These are phyloP conservation scores for Microtus oregoni DNA, from an alignment of 2,113 vertebrate species.

Conservation along the genomic window DNA sequence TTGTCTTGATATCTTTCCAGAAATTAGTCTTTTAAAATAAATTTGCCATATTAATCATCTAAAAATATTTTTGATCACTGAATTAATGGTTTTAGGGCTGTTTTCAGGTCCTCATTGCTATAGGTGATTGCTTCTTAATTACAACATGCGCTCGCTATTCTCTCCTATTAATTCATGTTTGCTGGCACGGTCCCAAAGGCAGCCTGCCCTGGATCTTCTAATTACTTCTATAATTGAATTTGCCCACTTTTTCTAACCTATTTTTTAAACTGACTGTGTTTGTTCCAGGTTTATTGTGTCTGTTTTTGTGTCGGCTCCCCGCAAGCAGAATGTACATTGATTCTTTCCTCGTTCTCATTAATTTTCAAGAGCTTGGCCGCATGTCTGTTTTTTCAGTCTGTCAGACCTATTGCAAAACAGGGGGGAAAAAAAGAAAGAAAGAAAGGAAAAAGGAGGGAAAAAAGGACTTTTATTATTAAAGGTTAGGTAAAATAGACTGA, in stretches of 20 bases:
- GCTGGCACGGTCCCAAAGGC: conserved; percentile 96
- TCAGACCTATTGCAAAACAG: conserved; percentile 89
- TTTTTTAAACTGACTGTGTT: conserved; percentile 99
- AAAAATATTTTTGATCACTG: conserved; percentile 99
- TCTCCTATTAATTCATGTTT: conserved; percentile 99
- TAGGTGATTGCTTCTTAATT: conserved; percentile 99
- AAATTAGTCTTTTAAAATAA: conserved; percentile 99
- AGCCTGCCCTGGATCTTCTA: conserved; percentile 99
- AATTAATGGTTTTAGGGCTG: conserved; percentile 98
- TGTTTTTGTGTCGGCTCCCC: conserved; percentile 97
- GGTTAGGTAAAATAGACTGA: conserved; percentile 92
- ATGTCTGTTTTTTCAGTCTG: conserved; percentile 92
- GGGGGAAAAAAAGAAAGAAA: neutral
- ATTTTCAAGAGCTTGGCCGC: conserved; percentile 94
- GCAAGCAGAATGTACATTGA: conserved; percentile 95
- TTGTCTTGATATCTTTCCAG: conserved; percentile 99
- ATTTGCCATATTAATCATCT: conserved; percentile 99
- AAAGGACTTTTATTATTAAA: conserved; percentile 91
- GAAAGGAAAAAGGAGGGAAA: conserved; percentile 74
- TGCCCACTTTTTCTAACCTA: conserved; percentile 99
- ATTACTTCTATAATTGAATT: conserved; percentile 99
- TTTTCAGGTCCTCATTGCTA: conserved; percentile 98
- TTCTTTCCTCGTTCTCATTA: conserved; percentile 95
- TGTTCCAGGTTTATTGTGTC: conserved; percentile 99
- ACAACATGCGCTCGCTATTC: conserved; percentile 98